Base-by-base conservation (phyloP, 64 coral and sea anemone species). In the Montipora cactus region DNA sequence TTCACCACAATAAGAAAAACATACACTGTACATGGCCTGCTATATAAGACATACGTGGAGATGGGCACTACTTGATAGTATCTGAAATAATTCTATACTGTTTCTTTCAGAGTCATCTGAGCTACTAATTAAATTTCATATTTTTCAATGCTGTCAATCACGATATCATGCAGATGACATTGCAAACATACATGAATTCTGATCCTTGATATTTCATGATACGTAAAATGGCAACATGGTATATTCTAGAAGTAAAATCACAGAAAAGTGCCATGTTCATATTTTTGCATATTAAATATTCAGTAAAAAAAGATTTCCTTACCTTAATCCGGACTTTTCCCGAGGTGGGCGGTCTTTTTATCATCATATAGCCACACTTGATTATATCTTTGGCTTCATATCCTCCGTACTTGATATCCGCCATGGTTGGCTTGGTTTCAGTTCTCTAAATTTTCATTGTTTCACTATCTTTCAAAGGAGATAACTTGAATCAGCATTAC, bases 301-400 rank as follows among this genome's bases (percentile, higher is more conserved):
- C 4, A 16, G 14, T 11, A 14, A 16, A 79, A 79, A 71, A 71
- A 22, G 21, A 71, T 71, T 64, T 64, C 14, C 13, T 50, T 79
- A 97, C 96, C 89, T 95, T 97, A 15, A 97, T 78, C 23, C 96
- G 52, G 45, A 97, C 90, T 84, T 94, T 91, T 49, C 86, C 84
- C 10, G 37, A 75, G 44, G 89, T 76, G 8, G 96, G 96, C 9
- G 96, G 96, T 59, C 96, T 77, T 79, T 97, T 97, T 37, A 97
- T 92, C 77, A 81, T 75, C 89, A 97, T 84, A 74, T 97, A 94
- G 6, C 96, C 96, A 78, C 78, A 95, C 74, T 95, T 97, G 62
- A 94, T 67, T n/a, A 90, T 73, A 15, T 88, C 77, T 92, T 62
- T 76, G 74, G 59, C 90, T 49, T 49, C 51, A 59, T 44, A 83